Evolutionary conservation across 2,113 vertebrate genomes (phyloP), one percentile per base, ranked within the genome.

Genomic region (Platichthys flesus): DNA sequence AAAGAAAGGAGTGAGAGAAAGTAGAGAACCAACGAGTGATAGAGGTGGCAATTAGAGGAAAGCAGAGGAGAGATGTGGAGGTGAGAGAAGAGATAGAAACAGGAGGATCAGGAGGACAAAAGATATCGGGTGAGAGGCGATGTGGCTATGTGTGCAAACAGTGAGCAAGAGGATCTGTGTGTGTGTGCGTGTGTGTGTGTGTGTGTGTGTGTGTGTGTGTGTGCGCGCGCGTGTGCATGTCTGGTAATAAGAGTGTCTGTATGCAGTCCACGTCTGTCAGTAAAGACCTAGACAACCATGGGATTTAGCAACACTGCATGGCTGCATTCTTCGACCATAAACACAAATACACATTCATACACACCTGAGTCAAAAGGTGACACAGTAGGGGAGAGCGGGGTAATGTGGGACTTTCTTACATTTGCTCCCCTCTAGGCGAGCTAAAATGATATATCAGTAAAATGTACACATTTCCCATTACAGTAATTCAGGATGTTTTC

Each of bases 241-340:
- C 59, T 49, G 59, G 28, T 86, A 81, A 90, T 86, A 76, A 67
- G 68, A 80, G n/a, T 60, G 65, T 89, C 59, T 81, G 81, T 64
- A 91, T 91, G 89, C 88, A 77, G 73, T 63, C 51, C 88, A 91
- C 82, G 75, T 90, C 52, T 80, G 54, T 79, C 73, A 80, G 75
- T 81, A 80, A 88, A 74, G 73, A 85, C 67, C 85, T 66, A 71
- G 74, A 81, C 75, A 85, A 81, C 35, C 77, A 76, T 57, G 75
- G 85, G 90, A 86, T 91, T 93, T 89, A 78, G 47, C 76, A 68
- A 56, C 35, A 37, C 24, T 78, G 87, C 87, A 86, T 78, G 85
- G 74, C 73, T 91, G 85, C 83, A 70, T 85, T 67, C 54, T 74
- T 66, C 47, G 35, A 71, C 76, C 64, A 66, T 69, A 63, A 75